Percentiles rank a stretch among this genome's conserved stretches.
These are phyloP conservation scores for Atractosteus spatula DNA, from an alignment of 2,113 vertebrate species.

Conservation along the genomic window DNA sequence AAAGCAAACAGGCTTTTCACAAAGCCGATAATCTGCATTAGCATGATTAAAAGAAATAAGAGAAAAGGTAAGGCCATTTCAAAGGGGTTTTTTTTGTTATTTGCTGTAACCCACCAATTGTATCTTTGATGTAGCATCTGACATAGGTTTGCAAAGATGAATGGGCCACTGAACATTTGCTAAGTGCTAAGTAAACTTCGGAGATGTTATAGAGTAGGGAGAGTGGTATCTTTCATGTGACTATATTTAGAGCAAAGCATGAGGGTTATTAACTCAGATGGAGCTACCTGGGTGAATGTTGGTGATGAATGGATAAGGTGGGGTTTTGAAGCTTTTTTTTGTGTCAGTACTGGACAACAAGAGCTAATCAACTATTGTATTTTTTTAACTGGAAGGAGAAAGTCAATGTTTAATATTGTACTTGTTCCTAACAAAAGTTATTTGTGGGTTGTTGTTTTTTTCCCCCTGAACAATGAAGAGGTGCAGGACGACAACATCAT, in stretches of 20 bases:
- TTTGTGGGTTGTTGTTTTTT: too few species aligned
- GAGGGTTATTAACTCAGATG: not conserved
- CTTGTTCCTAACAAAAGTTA: not conserved
- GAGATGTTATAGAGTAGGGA: conserved; percentile 23
- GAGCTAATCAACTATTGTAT: not conserved
- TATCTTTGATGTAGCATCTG: conserved; percentile 43
- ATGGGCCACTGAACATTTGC: conserved; percentile 25
- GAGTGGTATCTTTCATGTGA: conserved; percentile 44
- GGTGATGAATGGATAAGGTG: conserved; percentile 5
- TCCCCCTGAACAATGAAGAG: too few species aligned
- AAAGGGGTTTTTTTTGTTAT: conserved; percentile 28
- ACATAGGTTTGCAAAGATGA: conserved; percentile 30
- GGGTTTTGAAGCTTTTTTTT: not conserved
- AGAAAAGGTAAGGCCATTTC: conserved; percentile 41
- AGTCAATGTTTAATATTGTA: not conserved
- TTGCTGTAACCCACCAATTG: conserved; percentile 42
- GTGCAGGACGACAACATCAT: too few species aligned
- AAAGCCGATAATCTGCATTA: not conserved
- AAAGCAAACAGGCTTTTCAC: conserved; percentile 2
- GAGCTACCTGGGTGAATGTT: conserved; percentile 30
- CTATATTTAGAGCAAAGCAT: conserved; percentile 31
- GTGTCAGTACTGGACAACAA: not conserved
- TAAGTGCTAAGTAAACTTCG: conserved; percentile 18
- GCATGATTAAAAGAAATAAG: not conserved
- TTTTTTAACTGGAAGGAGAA: not conserved